phyloP scores from a whole-genome alignment of 2,888 invertebrate species.

The Polymixis flavicincta region DNA sequence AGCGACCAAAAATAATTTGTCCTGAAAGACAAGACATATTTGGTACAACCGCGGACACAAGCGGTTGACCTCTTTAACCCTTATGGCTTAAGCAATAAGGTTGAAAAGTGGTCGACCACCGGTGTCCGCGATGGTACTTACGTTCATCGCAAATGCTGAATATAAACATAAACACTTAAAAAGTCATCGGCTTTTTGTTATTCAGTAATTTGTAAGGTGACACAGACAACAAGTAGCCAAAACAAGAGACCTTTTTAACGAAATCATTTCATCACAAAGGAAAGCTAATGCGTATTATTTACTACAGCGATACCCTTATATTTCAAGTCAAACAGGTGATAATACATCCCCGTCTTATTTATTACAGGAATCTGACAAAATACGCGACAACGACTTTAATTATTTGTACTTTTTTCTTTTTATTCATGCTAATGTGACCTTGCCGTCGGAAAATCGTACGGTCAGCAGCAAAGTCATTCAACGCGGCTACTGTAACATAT shows the following conservation, averaged over 20 bases:
- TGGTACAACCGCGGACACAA: neutral
- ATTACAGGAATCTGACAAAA: constrained; percentile 41
- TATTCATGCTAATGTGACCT: constrained; percentile 23
- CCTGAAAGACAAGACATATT: neutral
- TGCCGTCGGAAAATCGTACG: constrained; percentile 14
- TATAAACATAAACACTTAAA: constrained; percentile 5
- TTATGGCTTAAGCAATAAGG: no score
- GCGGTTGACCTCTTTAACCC: no score
- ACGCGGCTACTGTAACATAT: neutral
- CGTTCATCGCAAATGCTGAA: neutral
- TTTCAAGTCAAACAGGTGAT: constrained; percentile 40
- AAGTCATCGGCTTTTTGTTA: constrained; percentile 40
- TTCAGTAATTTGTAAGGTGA: constrained; percentile 37
- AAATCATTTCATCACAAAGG: constrained; percentile 40
- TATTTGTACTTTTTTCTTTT: constrained; percentile 31
- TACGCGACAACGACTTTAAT: constrained; percentile 22
- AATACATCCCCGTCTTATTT: constrained; percentile 42
- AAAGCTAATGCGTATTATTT: constrained; percentile 35
- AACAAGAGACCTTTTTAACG: constrained; percentile 25
- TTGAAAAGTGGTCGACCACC: no score
- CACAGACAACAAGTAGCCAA: constrained; percentile 27
- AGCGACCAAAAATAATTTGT: constrained; percentile 12
- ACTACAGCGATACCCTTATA: constrained; percentile 52
- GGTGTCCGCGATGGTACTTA: neutral
- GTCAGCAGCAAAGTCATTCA: neutral